These are phyloP conservation scores for Bellardia pandia DNA, from an alignment of 2,888 invertebrate genomes.

Conservation along the genomic window DNA sequence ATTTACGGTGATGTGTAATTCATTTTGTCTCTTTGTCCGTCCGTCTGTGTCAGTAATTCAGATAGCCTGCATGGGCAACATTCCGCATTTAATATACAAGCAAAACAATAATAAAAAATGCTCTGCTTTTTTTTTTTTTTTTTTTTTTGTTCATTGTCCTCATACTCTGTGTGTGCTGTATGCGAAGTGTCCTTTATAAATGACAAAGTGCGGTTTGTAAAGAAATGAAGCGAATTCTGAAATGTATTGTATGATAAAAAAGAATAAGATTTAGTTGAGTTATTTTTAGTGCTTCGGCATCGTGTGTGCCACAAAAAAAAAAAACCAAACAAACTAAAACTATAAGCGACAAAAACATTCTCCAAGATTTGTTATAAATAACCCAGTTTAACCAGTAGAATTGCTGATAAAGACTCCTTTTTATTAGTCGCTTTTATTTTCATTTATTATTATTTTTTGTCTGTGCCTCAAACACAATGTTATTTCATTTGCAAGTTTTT, in stretches of 20 bases:
- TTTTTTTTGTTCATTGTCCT: slow-evolving; percentile 1
- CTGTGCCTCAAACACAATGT: slow-evolving; percentile 4
- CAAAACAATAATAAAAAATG: slow-evolving; percentile 24
- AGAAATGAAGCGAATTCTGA: slow-evolving; percentile 24
- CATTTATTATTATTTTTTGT: slow-evolving; percentile 12
- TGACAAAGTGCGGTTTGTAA: slow-evolving; percentile 62
- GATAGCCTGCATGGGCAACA: slow-evolving; percentile 8
- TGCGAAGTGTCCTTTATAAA: slow-evolving; percentile 60
- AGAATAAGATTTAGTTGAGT: slow-evolving; percentile 46
- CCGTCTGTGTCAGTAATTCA: slow-evolving; percentile 33
- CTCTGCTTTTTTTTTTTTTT: slow-evolving; percentile 8
- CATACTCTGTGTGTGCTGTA: slow-evolving; percentile 42
- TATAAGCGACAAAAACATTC: slow-evolving; percentile 19
- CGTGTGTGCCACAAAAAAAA: not conserved
- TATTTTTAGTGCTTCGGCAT: slow-evolving; percentile 58
- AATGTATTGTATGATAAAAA: slow-evolving; percentile 52
- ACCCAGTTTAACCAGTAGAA: slow-evolving; percentile 50
- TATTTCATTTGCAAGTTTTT: slow-evolving; percentile 31
- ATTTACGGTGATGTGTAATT: slow-evolving; percentile 69
- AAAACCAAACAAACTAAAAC: not conserved
- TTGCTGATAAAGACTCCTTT: slow-evolving; percentile 52
- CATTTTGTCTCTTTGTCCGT: slow-evolving; percentile 61
- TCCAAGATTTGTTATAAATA: slow-evolving; percentile 64
- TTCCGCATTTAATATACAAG: slow-evolving; percentile 24
- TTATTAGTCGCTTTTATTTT: slow-evolving; percentile 35